phyloP scores from a whole-genome alignment of 2,113 vertebrate species.

The Emydura subglobosa region DNA sequence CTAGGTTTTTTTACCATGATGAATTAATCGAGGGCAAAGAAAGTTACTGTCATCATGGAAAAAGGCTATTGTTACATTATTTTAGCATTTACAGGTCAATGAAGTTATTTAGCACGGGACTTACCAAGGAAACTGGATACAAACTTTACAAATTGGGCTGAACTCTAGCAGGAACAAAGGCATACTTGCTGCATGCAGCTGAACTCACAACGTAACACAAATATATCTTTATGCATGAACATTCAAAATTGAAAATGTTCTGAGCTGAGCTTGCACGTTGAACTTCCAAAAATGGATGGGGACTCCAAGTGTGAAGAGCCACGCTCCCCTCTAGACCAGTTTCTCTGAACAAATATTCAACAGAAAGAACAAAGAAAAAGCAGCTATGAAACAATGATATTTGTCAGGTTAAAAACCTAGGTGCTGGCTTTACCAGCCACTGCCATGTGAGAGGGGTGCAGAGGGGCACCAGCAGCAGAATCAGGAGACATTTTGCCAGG shows the following conservation, averaged over 20 bases:
- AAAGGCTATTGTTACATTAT: not conserved
- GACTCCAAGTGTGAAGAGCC: too few relatives aligned
- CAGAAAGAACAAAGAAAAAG: not conserved
- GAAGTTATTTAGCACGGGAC: not conserved
- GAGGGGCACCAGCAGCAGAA: not conserved
- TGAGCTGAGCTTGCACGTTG: not conserved
- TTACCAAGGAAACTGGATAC: not conserved
- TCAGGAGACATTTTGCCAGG: not conserved
- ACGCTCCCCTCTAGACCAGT: too few relatives aligned
- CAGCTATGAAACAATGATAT: not conserved
- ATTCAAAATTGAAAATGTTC: not conserved
- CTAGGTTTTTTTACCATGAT: not conserved
- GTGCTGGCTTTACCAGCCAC: not conserved
- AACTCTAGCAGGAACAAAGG: not conserved
- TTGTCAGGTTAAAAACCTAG: not conserved
- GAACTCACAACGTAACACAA: not conserved
- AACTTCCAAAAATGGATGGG: not conserved
- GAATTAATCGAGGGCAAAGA: not conserved
- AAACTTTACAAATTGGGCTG: not conserved
- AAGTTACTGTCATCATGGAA: not conserved
- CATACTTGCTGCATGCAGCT: not conserved
- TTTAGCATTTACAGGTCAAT: constrained; percentile 9
- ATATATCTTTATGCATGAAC: not conserved
- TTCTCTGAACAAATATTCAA: too few relatives aligned
- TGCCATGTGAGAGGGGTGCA: not conserved